These are phyloP conservation scores for Eremophila alpestris DNA, from an alignment of 2,797 vertebrate species.

Conservation along the genomic window DNA sequence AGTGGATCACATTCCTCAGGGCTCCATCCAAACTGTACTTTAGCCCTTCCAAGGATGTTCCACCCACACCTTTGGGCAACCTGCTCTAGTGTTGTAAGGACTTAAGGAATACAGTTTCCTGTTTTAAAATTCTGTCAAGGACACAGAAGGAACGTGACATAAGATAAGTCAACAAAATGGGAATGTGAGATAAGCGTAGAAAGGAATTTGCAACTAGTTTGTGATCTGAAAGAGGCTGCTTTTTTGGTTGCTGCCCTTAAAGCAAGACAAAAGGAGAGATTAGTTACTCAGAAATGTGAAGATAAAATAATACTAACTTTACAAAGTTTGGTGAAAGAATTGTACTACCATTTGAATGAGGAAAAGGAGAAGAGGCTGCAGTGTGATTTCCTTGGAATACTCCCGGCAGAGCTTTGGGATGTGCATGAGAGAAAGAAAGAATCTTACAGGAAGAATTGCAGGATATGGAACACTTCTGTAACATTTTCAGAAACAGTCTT, in stretches of 20 bases:
- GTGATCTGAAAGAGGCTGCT: background rate
- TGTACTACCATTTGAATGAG: background rate
- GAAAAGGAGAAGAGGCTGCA: background rate
- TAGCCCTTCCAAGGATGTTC: background rate
- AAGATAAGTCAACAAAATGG: background rate
- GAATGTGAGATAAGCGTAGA: background rate
- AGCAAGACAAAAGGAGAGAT: background rate
- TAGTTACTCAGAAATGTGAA: background rate
- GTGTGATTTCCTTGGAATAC: background rate
- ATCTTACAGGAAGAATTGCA: background rate
- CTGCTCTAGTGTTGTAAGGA: background rate
- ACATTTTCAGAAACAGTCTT: background rate
- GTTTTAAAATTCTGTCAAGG: background rate
- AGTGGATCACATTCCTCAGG: background rate
- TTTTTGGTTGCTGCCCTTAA: background rate
- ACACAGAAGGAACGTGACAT: background rate
- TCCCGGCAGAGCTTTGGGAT: background rate
- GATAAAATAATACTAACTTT: background rate
- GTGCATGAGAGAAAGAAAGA: background rate
- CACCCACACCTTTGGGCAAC: background rate
- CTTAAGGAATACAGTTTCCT: background rate
- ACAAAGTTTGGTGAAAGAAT: background rate
- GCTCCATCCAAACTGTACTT: background rate
- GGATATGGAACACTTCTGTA: background rate
- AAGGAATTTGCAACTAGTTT: background rate